Percentiles rank a stretch among this genome's conserved stretches.
phyloP scores from a whole-genome alignment of 2,797 vertebrate genomes.

The Micropoecilia bifurca region DNA sequence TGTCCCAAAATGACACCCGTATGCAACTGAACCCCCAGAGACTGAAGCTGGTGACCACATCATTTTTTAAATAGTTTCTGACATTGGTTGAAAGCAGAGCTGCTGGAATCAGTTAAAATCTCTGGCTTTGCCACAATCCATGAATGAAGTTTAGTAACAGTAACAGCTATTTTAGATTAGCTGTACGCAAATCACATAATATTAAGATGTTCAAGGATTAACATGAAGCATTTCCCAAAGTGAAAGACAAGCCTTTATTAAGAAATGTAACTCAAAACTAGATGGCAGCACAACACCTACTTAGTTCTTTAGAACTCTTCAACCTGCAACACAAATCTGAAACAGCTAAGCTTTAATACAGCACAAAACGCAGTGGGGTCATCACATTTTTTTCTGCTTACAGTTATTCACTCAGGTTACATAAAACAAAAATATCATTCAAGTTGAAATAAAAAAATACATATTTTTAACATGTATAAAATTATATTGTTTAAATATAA shows the following conservation, averaged over 20 bases:
- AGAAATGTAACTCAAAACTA: constrained; percentile 44
- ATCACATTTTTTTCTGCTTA: neutral
- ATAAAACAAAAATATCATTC: constrained; percentile 50
- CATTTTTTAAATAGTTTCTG: constrained; percentile 5
- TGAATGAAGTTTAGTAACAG: constrained; percentile 21
- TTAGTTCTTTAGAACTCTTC: neutral
- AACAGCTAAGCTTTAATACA: neutral
- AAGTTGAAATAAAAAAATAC: constrained; percentile 48
- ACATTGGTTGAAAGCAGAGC: constrained; percentile 23
- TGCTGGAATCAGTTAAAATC: constrained; percentile 19
- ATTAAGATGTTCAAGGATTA: neutral
- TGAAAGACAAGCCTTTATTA: neutral
- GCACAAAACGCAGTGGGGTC: neutral
- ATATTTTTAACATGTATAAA: constrained; percentile 53
- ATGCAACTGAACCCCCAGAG: neutral
- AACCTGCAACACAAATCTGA: constrained; percentile 1
- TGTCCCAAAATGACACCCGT: neutral
- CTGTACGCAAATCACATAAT: neutral
- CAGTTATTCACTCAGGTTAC: constrained; percentile 18
- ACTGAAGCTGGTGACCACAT: neutral
- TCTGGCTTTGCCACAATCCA: constrained; percentile 13
- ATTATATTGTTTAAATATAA: constrained; percentile 55
- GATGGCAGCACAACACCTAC: constrained; percentile 67
- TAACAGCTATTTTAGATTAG: constrained; percentile 33
- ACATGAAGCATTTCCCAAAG: neutral